These are phyloP conservation scores for Pipra filicauda DNA, from an alignment of 2,113 vertebrate genomes.

Conservation along the genomic window DNA sequence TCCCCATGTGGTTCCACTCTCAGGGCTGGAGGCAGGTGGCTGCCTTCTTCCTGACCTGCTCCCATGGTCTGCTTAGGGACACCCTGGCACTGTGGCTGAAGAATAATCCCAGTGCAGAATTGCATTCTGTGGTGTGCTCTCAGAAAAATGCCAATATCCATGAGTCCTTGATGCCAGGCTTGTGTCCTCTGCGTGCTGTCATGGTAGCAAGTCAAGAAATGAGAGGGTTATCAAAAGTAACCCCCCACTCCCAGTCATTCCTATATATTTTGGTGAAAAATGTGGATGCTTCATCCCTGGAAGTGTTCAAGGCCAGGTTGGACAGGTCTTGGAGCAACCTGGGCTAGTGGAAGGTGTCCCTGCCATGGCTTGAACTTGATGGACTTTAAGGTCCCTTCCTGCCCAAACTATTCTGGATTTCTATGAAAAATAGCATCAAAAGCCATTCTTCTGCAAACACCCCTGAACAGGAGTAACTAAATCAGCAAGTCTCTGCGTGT, in stretches of 20 bases:
- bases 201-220: neutral
- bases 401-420: neutral
- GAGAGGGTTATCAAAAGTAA: neutral
- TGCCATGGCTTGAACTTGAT: neutral
- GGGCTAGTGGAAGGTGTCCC: fast-evolving
- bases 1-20: neutral
- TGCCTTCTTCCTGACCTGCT: neutral
- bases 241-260: neutral
- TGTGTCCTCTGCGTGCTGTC: neutral
- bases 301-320: neutral
- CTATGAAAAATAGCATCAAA: neutral
- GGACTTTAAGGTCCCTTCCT: neutral
- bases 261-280: neutral
- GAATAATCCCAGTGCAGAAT: neutral
- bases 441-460: neutral
- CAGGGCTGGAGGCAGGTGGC: neutral
- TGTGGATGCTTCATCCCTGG: neutral
- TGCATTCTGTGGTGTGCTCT: neutral
- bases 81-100: neutral
- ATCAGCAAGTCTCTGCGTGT: neutral
- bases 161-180: neutral
- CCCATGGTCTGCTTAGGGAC: neutral
- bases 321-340: neutral
- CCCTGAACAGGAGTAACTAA: neutral
- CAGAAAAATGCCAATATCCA: neutral